phyloP scores from a whole-genome alignment of 2,888 invertebrate species.

The Ametastegia equiseti region DNA sequence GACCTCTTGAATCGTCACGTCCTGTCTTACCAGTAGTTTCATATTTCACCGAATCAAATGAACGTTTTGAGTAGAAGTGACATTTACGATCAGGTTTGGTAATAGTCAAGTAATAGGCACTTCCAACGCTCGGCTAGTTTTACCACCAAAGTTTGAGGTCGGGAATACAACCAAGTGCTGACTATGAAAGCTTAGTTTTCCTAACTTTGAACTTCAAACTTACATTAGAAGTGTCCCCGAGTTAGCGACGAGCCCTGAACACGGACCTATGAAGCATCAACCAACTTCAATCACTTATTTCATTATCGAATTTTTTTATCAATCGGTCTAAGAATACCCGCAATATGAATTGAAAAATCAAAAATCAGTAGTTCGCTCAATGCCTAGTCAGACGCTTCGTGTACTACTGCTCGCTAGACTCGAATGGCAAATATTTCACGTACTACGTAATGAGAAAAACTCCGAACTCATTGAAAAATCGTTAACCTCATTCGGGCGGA shows the following conservation, averaged over 20 bases:
- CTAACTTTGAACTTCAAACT: slow-evolving; percentile 8
- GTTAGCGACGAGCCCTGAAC: neutral
- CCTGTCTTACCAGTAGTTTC: neutral
- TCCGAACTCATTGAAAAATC: neutral
- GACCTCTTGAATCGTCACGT: neutral
- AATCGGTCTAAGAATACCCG: neutral
- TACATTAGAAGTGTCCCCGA: neutral
- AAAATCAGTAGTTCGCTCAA: slow-evolving; percentile 21
- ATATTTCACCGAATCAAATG: neutral
- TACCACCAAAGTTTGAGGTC: neutral
- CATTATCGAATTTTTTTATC: neutral
- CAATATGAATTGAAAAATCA: neutral
- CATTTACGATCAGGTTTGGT: slow-evolving; percentile 13
- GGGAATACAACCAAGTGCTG: neutral
- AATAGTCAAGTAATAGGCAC: slow-evolving; percentile 21
- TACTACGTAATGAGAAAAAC: neutral
- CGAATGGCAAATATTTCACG: neutral
- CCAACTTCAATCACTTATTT: neutral
- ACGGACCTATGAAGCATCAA: neutral
- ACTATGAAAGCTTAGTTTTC: neutral
- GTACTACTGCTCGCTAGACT: too few species aligned
- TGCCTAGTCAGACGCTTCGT: neutral
- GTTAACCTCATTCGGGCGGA: neutral
- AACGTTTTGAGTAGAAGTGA: neutral
- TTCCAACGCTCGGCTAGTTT: neutral